Base-by-base conservation (phyloP, 2,888 invertebrate genomes). In the Drosophila fungiperda region DNA sequence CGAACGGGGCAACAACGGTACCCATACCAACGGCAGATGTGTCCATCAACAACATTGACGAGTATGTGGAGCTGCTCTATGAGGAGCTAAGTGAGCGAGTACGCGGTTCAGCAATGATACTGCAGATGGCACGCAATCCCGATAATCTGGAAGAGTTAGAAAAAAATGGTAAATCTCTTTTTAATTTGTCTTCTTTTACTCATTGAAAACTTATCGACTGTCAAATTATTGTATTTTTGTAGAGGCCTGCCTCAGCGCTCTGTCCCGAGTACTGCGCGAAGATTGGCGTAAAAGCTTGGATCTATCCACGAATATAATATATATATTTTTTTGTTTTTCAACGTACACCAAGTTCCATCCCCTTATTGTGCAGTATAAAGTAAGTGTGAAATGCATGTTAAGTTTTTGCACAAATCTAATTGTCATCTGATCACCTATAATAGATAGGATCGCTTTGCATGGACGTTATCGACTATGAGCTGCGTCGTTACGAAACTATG, bases 261-360 rank as follows among this genome's bases (percentile, higher is more conserved):
- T 99, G 84, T 97, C 99, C 15, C 95, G 99, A 91, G 98, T 99
- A 38, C 94, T 99, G 63, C 95, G 99, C 80, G 99, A 99, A 94
- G 99, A 99, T 94, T 99, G 99, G 97, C 97, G 97, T 93, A 96
- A 97, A 92, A 99, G 98, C 93, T 96, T 99, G 90, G 99, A 99
- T 92, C 94, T 99, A 69, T 98, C 98, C 85, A 99, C 98, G 83
- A 99, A 99, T 93, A 97, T 99, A 91, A 97, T 99, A 78, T 98
- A 98, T 92, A 97, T 98, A 89, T 99, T 99, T 94, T 98, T 98
- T 93, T 99, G 98, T 92, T 98, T 99, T 92, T 99, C 99, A 15
- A 97, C 97, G 48, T 99, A 98, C 92, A 96, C 97, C 87, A 97
- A 97, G 91, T 99, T 99, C 94, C 99, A 99, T 93, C 96, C 96